Base-by-base conservation (phyloP, 2,888 invertebrate genomes). In the Pterostichus niger region DNA sequence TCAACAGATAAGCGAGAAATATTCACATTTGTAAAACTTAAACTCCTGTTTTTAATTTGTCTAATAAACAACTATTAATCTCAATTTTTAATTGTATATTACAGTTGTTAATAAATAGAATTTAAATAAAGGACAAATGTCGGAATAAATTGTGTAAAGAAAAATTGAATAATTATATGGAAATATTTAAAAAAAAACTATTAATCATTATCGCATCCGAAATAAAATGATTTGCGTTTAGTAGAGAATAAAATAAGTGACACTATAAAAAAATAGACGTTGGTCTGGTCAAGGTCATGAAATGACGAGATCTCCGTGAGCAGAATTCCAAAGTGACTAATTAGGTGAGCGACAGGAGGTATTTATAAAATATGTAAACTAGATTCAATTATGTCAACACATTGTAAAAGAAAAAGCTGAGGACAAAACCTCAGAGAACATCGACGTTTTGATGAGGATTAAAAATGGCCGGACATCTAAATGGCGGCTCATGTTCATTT, bases 341-440 rank as follows among this genome's bases (percentile, higher is more conserved):
- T 82, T 82, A 82, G 73, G 73, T 75, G 75, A 82, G 56, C 73
- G 73, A 59, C 82, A 82, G 82, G 59, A 54, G 73, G 82, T 82
- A 82, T 82, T 82, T 82, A 75, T 82, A 82, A 82, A 82, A 82
- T 82, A 82, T 82, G 82, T 82, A 82, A 82, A 82, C 82, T 82
- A 73, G 82, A 82, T 82, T 82, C 82, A 73, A 82, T 82, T 82
- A 75, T 82, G 82, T 82, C 75, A 59, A 73, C 82, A 82, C 82
- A 73, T 75, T 73, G 56, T 40, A 77, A 77, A 52, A 54, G 77
- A 54, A 77, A 77, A 77, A 75, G 52, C 49, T 33, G 40, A 56
- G 13, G 15, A 77, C 56, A 77, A 56, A 77, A 77, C 56, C 13
- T 15, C 35, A 15, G 33, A 44, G n/a, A 49, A 10, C 44, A 49